phyloP scores from a whole-genome alignment of 2,797 vertebrate genomes.

The Etheostoma nigrum region DNA sequence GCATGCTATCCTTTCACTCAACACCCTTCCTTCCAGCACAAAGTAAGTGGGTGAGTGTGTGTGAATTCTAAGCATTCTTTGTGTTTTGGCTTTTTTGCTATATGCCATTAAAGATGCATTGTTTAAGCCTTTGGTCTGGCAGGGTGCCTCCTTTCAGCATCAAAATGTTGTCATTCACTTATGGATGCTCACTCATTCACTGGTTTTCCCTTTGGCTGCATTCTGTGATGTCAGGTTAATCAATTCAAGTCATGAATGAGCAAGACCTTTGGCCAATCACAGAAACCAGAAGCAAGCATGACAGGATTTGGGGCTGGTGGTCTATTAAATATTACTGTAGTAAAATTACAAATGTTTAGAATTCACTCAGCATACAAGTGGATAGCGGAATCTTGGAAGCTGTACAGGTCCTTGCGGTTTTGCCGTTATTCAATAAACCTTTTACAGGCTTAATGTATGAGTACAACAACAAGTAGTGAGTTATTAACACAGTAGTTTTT shows the following conservation, averaged over 20 bases:
- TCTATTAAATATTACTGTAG: not conserved
- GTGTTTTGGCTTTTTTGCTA: conserved; percentile 25
- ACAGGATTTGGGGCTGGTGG: not conserved
- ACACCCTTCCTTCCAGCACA: conserved; percentile 32
- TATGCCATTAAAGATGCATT: conserved; percentile 39
- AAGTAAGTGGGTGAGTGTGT: conserved; percentile 18
- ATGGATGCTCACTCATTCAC: not conserved
- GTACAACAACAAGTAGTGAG: not conserved
- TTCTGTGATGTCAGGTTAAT: conserved; percentile 12
- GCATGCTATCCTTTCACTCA: conserved; percentile 46
- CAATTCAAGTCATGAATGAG: conserved; percentile 1
- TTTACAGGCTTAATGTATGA: not conserved
- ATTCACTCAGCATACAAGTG: not conserved
- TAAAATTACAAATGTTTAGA: not conserved
- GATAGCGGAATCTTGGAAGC: not conserved
- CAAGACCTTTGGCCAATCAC: not conserved
- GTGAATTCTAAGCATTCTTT: conserved; percentile 4
- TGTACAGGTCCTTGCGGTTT: not conserved
- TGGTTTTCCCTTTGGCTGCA: conserved; percentile 23
- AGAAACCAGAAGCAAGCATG: not conserved
- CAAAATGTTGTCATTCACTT: conserved; percentile 14
- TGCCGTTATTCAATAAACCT: not conserved
- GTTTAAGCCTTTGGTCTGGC: conserved; percentile 40
- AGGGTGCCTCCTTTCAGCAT: conserved; percentile 26
- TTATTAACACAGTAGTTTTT: not conserved